Evolutionary conservation across 2,888 invertebrate genomes (phyloP), one percentile per base, ranked within the genome.

Genomic region (Epistrophella euchroma): DNA sequence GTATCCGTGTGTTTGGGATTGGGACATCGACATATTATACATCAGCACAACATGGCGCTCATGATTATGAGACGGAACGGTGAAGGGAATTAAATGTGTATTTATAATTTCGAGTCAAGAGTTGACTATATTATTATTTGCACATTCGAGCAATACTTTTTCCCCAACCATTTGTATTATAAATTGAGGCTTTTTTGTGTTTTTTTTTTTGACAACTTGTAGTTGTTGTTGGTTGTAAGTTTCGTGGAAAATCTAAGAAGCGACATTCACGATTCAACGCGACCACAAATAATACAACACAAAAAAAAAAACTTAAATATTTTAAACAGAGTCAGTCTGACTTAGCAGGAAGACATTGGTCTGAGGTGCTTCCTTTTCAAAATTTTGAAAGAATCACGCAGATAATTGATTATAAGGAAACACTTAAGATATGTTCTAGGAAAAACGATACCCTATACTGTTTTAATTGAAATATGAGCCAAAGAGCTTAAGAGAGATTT

Each of bases 231-330:
- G 62, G 62, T 25, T 72, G 15, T 40, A 19, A 45, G 45, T 56
- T 72, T 85, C 80, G 72, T 85, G 84, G 80, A 75, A 76, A 80
- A 80, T 80, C 66, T 71, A 71, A 55, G 50, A 74, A 56, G 40
- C 40, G 58, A 74, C 47, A 73, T 83, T 55, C 78, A 83, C 78
- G 82, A 73, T 25, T 62, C 43, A 37, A 70, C 17, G 75, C 68
- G 64, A 58, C 47, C 43, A 43, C 32, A 22, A 68, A 32, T 40
- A 68, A 32, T 35, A 35, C 11, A 35, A 10, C 7, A 11, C 10
- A 0, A 35, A 7, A 11, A 43, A 50, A 60, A n/a, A 13, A 22
- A 56, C 47, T 71, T 40, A 58, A 74, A 68, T 52, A 66, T 74
- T 74, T 68, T 66, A 56, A 55, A n/a, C 35, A 68, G 58, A 76